Conservation (phyloP, 2,113 vertebrate genomes). For the Atractosteus spatula region DNA sequence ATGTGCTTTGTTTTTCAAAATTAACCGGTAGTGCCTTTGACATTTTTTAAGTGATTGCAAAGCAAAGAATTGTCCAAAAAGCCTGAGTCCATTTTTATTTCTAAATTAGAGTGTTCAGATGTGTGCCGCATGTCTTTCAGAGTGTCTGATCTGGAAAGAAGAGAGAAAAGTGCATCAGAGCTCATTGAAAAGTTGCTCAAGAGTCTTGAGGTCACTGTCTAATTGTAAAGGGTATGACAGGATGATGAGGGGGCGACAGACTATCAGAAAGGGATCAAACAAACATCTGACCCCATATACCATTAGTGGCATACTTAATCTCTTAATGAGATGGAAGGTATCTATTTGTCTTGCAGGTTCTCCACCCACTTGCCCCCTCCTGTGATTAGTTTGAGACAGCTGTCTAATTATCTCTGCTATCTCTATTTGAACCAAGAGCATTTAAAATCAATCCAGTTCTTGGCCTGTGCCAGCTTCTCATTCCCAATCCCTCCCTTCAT, state of each 20-base stretch:
- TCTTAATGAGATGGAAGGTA: neutral
- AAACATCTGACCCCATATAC: neutral
- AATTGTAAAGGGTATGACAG: neutral
- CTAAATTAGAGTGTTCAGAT: too few relatives aligned
- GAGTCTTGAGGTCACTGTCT: neutral
- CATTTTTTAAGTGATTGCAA: too few relatives aligned
- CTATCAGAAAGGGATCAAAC: neutral
- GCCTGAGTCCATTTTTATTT: too few relatives aligned
- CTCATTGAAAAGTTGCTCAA: neutral
- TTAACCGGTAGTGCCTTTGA: too few relatives aligned
- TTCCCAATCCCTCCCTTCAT: neutral
- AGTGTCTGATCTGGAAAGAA: neutral
- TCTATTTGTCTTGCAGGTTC: neutral
- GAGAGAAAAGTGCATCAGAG: neutral
- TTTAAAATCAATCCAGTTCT: neutral
- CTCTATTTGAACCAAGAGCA: neutral
- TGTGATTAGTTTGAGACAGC: neutral
- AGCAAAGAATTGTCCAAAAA: too few relatives aligned
- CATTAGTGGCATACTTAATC: conserved; percentile 9
- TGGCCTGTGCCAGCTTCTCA: neutral
- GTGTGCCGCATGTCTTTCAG: too few relatives aligned
- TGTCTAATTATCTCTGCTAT: conserved; percentile 3
- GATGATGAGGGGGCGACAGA: neutral
- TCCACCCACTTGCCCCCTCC: neutral
- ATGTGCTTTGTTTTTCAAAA: too few relatives aligned